Conservation (phyloP, 2,888 invertebrate genomes). For the Ophraella communa region DNA sequence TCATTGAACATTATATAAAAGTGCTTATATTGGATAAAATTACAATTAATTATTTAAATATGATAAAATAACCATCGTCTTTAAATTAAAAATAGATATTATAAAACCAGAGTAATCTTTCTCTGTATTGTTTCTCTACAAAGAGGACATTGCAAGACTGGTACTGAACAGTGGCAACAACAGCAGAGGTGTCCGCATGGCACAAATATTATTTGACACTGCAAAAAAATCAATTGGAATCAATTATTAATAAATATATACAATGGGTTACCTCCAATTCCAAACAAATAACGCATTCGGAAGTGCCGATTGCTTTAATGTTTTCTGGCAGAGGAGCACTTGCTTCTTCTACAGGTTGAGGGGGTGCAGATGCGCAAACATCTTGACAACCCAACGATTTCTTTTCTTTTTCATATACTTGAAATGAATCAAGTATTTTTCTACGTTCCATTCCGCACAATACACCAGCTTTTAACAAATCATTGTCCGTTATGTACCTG, state of each 20-base stretch:
- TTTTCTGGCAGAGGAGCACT: conserved; percentile 54
- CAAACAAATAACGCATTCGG: conserved; percentile 87
- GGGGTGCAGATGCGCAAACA: conserved; percentile 47
- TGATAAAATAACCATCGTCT: no score
- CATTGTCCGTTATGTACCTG: conserved; percentile 63
- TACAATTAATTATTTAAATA: no score
- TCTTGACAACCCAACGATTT: background rate
- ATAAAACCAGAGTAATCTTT: conserved; percentile 66
- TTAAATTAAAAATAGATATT: conserved; percentile 63
- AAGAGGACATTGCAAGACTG: conserved; percentile 76
- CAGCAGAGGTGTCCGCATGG: conserved; percentile 90
- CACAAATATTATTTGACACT: conserved; percentile 81
- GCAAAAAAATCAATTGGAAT: conserved; percentile 56
- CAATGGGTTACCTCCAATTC: conserved; percentile 68
- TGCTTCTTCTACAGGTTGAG: conserved; percentile 44
- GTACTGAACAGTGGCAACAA: conserved; percentile 72
- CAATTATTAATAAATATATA: background rate
- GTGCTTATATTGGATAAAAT: background rate
- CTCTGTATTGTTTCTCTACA: conserved; percentile 75
- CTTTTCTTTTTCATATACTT: conserved; percentile 61
- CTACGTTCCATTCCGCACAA: conserved; percentile 65
- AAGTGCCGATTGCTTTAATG: conserved; percentile 54
- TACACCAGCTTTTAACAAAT: conserved; percentile 68
- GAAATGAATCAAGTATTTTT: conserved; percentile 69
- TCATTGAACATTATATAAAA: no score